Evolutionary conservation across 2,888 invertebrate genomes (phyloP).

Genomic region (Caenorhabditis sulstoni): DNA sequence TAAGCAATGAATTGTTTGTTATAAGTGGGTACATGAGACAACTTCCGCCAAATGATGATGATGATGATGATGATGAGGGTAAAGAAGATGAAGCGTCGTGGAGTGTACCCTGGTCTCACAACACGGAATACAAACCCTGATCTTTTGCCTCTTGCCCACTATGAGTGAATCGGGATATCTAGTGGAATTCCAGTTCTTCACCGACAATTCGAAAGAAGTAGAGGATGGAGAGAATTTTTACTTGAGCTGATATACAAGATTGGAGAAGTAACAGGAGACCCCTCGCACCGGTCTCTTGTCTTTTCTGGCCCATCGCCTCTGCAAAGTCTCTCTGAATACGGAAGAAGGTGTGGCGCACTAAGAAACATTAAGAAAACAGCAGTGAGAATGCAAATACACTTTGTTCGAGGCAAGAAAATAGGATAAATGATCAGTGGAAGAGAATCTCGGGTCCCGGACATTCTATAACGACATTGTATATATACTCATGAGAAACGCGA

Average conservation of each 20-base stretch:
- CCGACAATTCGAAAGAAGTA: no score
- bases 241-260: no score
- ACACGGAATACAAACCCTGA: conserved; percentile 8
- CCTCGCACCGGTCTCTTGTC: no score
- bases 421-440: conserved; percentile 19
- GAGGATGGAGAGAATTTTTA: no score
- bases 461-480: conserved; percentile 52
- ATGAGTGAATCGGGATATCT: no score
- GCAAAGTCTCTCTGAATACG: conserved; percentile 17
- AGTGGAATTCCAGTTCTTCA: conserved; percentile 8
- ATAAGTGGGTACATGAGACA: conserved; percentile 19
- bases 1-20: conserved; percentile 49
- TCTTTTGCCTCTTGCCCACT: conserved; percentile 11
- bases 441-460: conserved; percentile 8
- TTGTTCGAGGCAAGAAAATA: conserved; percentile 12
- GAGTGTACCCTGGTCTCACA: not conserved
- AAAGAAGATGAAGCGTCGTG: not conserved
- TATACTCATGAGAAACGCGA: conserved; percentile 30
- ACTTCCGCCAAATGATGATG: conserved; percentile 16
- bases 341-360: conserved; percentile 16
- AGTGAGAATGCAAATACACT: conserved; percentile 4
- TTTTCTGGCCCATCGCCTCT: no score
- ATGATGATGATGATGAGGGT: not conserved
- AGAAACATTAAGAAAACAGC: conserved; percentile 9
- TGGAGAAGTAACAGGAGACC: no score